phyloP scores from a whole-genome alignment of 2,888 invertebrate species.

The Sepiola atlantica region DNA sequence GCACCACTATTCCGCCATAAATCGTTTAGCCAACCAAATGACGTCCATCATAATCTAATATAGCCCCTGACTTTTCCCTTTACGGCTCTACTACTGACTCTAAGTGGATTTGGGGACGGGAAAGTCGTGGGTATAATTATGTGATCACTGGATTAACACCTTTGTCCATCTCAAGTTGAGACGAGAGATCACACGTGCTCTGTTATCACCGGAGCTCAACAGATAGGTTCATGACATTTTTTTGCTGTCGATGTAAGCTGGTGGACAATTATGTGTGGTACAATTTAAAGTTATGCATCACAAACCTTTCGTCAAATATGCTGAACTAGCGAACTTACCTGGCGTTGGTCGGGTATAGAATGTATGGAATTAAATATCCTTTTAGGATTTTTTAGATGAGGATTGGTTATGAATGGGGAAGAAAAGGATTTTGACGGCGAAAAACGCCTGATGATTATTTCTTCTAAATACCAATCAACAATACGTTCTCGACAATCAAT shows the following conservation, averaged over 20 bases:
- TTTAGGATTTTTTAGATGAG: no score
- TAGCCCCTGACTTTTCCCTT: neutral
- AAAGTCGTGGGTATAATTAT: neutral
- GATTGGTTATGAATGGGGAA: no score
- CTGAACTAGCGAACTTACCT: no score
- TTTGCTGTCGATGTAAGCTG: neutral
- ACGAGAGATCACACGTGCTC: neutral
- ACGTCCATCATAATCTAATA: neutral
- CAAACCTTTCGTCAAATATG: no score
- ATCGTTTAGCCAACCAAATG: neutral
- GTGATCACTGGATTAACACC: neutral
- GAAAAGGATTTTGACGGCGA: no score
- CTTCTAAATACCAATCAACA: no score
- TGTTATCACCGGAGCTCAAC: neutral
- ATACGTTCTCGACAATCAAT: no score
- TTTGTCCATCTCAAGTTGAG: neutral
- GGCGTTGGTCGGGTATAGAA: no score
- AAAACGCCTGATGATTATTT: no score
- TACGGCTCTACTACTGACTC: neutral
- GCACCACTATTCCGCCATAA: neutral
- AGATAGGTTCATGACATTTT: neutral
- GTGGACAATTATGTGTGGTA: neutral
- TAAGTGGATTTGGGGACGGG: neutral
- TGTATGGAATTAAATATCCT: no score
- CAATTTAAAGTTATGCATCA: neutral